These are phyloP conservation scores for Falco columbarius DNA, from an alignment of 2,797 vertebrate genomes.

Conservation along the genomic window DNA sequence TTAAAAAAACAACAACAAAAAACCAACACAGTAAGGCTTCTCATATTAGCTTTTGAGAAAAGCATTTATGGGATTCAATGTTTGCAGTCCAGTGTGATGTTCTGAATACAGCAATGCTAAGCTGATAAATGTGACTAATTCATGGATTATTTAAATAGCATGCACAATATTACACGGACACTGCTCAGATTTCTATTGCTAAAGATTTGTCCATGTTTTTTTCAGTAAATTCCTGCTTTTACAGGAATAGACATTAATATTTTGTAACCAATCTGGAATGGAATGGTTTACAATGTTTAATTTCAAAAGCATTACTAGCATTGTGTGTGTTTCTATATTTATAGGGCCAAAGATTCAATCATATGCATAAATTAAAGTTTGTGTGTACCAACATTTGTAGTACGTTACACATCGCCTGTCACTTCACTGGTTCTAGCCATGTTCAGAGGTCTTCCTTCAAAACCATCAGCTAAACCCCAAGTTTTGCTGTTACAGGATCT, in stretches of 20 bases:
- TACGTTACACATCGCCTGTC: not conserved
- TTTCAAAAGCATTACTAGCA: constrained; percentile 1
- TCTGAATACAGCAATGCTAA: not conserved
- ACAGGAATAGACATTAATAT: not conserved
- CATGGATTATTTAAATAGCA: constrained; percentile 44
- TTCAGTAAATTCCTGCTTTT: constrained; percentile 53
- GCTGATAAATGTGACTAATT: constrained; percentile 61
- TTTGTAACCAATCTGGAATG: constrained; percentile 14
- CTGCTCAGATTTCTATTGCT: constrained; percentile 25
- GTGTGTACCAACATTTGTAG: not conserved
- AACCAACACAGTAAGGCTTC: not conserved
- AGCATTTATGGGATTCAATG: not conserved
- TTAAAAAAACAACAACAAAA: not conserved
- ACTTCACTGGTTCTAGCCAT: not conserved
- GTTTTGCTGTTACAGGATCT: not conserved
- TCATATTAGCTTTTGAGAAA: not conserved
- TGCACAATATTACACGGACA: not conserved
- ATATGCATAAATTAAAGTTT: not conserved
- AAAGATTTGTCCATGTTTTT: constrained; percentile 7
- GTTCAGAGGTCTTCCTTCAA: not conserved
- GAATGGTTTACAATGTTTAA: not conserved
- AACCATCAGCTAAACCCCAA: not conserved
- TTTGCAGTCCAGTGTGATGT: not conserved
- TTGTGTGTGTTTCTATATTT: not conserved
- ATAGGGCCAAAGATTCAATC: not conserved